These are phyloP conservation scores for Eupithecia centaureata DNA, from an alignment of 2,888 invertebrate genomes.

Conservation along the genomic window DNA sequence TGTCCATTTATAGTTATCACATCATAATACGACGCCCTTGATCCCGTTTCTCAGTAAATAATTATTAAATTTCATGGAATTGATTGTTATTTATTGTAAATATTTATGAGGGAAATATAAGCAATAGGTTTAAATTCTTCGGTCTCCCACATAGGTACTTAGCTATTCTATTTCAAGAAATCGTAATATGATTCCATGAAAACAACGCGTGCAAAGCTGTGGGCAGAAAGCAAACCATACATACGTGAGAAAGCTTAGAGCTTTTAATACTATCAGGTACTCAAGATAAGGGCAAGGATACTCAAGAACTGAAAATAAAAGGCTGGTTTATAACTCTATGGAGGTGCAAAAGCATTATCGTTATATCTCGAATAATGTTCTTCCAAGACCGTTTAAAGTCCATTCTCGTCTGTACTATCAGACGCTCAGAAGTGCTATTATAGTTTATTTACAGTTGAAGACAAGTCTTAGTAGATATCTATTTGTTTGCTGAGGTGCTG, in stretches of 20 bases:
- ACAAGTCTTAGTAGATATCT: conserved; percentile 2
- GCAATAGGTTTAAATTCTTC: neutral
- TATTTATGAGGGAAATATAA: conserved; percentile 21
- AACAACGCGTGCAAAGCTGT: no score
- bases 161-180: no score
- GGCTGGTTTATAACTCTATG: conserved; percentile 28
- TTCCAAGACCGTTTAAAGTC: conserved; percentile 32
- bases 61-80: conserved; percentile 32
- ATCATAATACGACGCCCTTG: conserved; percentile 29
- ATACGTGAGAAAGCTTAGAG: neutral
- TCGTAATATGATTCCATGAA: no score
- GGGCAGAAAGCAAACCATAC: no score
- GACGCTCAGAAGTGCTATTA: conserved; percentile 18
- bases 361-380: conserved; percentile 48
- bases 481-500: neutral
- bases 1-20: neutral
- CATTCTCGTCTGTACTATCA: conserved; percentile 32
- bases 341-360: conserved; percentile 38
- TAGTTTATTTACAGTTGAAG: conserved; percentile 16
- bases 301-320: conserved; percentile 27
- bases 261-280: conserved; percentile 15
- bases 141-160: neutral
- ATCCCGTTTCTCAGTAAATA: conserved; percentile 30
- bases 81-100: conserved; percentile 26
- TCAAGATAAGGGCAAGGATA: conserved; percentile 16